phyloP scores from a whole-genome alignment of 1,140 invertebrate species.

The Dreissena rostriformis region DNA sequence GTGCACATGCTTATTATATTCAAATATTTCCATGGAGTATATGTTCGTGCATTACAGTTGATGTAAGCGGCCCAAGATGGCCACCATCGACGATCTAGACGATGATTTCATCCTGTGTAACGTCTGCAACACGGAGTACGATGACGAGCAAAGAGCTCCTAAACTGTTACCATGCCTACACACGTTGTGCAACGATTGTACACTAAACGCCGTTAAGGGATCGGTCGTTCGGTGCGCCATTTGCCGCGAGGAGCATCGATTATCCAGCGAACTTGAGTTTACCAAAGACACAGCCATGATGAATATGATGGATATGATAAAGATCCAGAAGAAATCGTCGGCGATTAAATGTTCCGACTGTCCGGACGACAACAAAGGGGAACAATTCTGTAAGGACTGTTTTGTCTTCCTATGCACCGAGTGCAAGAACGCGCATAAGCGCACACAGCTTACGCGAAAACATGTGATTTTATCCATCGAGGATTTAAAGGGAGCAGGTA shows the following conservation, averaged over 20 bases:
- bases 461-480: constrained; percentile 44
- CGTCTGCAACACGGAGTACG: constrained; percentile 50
- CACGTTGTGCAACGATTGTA: constrained; percentile 51
- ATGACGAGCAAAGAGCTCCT: constrained; percentile 46
- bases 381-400: constrained; percentile 53
- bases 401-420: constrained; percentile 54
- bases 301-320: constrained; percentile 55
- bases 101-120: constrained; percentile 50
- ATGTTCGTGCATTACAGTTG: not conserved
- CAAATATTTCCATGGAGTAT: not conserved
- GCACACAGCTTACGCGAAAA: constrained; percentile 44
- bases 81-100: constrained; percentile 48
- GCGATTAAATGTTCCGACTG: constrained; percentile 52
- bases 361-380: constrained; percentile 44
- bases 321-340: constrained; percentile 45
- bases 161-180: constrained; percentile 50
- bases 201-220: constrained; percentile 38
- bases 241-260: constrained; percentile 31
- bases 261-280: constrained; percentile 39
- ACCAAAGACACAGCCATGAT: constrained; percentile 41
- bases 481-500: constrained; percentile 39
- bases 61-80: constrained; percentile 18
- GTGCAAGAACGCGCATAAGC: constrained; percentile 51
- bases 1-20: no score
- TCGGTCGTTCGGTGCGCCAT: constrained; percentile 23